Base-by-base conservation (phyloP, 2,888 invertebrate genomes). In the Malacosoma neustria region DNA sequence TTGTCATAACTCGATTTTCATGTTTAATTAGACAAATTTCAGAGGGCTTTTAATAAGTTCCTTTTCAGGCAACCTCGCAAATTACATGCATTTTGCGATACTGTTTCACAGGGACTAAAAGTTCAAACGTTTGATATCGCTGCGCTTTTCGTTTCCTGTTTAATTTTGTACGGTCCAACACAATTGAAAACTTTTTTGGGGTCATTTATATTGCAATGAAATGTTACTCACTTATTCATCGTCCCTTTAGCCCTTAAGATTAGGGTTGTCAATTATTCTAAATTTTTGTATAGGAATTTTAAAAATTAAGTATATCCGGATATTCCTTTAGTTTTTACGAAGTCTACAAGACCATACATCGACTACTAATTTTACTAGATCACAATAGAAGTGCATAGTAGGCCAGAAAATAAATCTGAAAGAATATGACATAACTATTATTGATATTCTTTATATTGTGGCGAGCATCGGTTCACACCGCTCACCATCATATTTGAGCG, bases 11-110 rank as follows among this genome's bases (percentile, higher is more conserved):
- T 9, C 57, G 61, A 59, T 60, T 57, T 52, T 54, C 57, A 52
- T 57, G 57, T 48, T 58, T 56, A 57, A 57, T 57, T 53, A 56
- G 57, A 50, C 49, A 53, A 61, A 68, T 64, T 66, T 62, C 65
- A 47, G 39, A 45, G 55, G 51, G 54, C 62, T 71, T 74, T 75
- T 74, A 73, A 66, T 50, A 53, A 60, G 71, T 70, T 64, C 66
- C 65, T 66, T 55, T 66, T 60, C 58, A 60, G 47, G 51, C 53
- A 62, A 48, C 58, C 55, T 48, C 59, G 62, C 64, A 72, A 75
- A 75, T 75, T 73, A 69, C 69, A 54, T 66, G 64, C 68, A 70
- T 72, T 74, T 77, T 72, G 65, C 60, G 57, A 53, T 67, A 69
- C 63, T 58, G 64, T 64, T 64, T 63, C 54, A 54, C 49, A 45